Conservation (phyloP, 1,140 invertebrate genomes). For the Colletes gigas region DNA sequence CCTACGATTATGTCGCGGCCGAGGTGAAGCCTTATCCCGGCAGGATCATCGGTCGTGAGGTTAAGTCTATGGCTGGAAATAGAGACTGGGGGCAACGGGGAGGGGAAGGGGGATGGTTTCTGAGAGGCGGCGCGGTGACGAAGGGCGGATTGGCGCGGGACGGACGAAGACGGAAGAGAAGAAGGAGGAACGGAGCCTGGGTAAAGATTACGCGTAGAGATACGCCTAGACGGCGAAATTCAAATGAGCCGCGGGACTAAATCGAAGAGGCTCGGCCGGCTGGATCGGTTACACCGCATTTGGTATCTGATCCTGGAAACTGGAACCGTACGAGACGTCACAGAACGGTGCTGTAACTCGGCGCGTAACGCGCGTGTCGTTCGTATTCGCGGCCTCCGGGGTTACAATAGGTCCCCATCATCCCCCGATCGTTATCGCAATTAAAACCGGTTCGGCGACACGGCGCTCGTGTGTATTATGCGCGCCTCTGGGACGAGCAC, state of each 20-base stretch:
- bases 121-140: too few species aligned
- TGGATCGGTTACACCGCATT: conserved; percentile 71
- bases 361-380: conserved; percentile 53
- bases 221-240: conserved; percentile 68
- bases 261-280: conserved; percentile 64
- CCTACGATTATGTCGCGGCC: conserved; percentile 67
- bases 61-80: conserved; percentile 65
- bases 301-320: conserved; percentile 56
- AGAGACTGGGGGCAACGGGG: neutral
- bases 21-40: conserved; percentile 64
- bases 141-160: neutral
- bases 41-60: conserved; percentile 71
- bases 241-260: conserved; percentile 69
- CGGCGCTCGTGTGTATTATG: neutral
- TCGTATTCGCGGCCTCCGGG: conserved; percentile 14
- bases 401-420: conserved; percentile 45
- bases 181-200: neutral
- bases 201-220: conserved; percentile 53
- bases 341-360: conserved; percentile 53
- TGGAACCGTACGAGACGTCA: conserved; percentile 53
- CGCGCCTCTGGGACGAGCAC: neutral
- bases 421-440: conserved; percentile 51
- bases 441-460: conserved; percentile 47
- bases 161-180: conserved; percentile 34
- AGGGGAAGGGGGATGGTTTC: conserved; percentile 3